Percentiles rank a stretch among this genome's conserved stretches.
phyloP scores from a whole-genome alignment of 23 tunicate species.

The Ciona savignyi region DNA sequence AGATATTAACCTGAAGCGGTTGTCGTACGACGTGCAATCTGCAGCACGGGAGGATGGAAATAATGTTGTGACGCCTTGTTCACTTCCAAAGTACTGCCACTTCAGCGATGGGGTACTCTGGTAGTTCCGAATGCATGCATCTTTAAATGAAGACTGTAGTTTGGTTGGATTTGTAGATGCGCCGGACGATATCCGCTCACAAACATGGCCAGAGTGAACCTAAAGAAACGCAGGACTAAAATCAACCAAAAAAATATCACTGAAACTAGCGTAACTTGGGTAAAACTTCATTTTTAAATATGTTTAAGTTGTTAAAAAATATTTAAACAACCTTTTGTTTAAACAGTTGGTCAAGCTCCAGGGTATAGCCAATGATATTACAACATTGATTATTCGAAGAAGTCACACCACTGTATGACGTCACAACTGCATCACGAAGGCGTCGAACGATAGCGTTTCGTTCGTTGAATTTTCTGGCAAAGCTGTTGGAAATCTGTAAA shows the following conservation, averaged over 20 bases:
- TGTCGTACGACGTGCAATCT: slow-evolving; percentile 29
- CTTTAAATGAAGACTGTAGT: slow-evolving; percentile 14
- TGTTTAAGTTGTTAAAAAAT: too few relatives aligned
- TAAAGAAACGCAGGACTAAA: background rate
- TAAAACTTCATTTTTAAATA: too few relatives aligned
- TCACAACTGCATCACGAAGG: slow-evolving; percentile 4
- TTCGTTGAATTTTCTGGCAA: background rate
- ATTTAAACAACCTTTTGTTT: slow-evolving; percentile 1
- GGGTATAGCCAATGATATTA: background rate
- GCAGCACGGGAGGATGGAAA: slow-evolving; percentile 26
- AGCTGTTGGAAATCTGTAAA: background rate
- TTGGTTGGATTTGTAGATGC: slow-evolving; percentile 2
- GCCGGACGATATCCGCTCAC: slow-evolving; percentile 1
- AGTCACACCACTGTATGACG: background rate
- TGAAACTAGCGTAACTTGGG: too few relatives aligned
- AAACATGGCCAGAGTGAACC: slow-evolving; percentile 7
- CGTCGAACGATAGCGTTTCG: background rate
- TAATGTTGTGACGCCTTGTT: slow-evolving; percentile 38
- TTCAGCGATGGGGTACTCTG: slow-evolving; percentile 14
- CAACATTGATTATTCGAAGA: background rate
- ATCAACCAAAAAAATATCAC: too few relatives aligned
- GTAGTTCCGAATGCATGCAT: slow-evolving; percentile 34
- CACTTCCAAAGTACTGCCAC: slow-evolving; percentile 70
- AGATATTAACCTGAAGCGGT: slow-evolving; percentile 60
- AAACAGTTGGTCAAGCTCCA: slow-evolving; percentile 7